These are phyloP conservation scores for Crepidodera aurea DNA, from an alignment of 2,888 invertebrate species.

Conservation along the genomic window DNA sequence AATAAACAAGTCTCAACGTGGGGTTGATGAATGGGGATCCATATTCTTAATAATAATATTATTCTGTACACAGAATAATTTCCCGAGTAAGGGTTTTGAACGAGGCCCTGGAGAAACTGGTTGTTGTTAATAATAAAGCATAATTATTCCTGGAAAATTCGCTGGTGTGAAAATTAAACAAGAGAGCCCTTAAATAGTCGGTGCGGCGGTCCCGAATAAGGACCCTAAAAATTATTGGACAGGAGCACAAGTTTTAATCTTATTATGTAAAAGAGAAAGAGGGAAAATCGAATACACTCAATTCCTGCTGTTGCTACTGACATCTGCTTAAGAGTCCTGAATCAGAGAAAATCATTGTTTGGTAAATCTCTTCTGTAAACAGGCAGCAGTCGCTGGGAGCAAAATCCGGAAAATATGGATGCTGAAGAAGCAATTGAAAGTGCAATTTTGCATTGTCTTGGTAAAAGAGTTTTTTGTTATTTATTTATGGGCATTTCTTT, in stretches of 20 bases:
- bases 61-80: constrained; percentile 18
- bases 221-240: too few relatives aligned
- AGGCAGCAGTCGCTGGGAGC: too few relatives aligned
- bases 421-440: too few relatives aligned
- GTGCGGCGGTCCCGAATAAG: too few relatives aligned
- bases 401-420: too few relatives aligned
- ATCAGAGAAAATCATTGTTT: too few relatives aligned
- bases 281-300: not conserved
- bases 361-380: too few relatives aligned
- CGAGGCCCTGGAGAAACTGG: constrained; percentile 19
- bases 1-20: not conserved
- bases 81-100: constrained; percentile 10
- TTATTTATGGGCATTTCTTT: too few relatives aligned
- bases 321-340: too few relatives aligned
- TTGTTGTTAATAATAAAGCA: constrained; percentile 24
- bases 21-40: constrained; percentile 11
- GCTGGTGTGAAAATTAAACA: constrained; percentile 5
- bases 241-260: not conserved
- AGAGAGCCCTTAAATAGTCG: not conserved
- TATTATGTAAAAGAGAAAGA: not conserved
- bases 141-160: constrained; percentile 20
- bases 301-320: too few relatives aligned
- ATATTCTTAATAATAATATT: constrained; percentile 10
- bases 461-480: too few relatives aligned
- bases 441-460: too few relatives aligned